These are phyloP conservation scores for Anolis sagrei DNA, from an alignment of 2,113 vertebrate species.

Conservation along the genomic window DNA sequence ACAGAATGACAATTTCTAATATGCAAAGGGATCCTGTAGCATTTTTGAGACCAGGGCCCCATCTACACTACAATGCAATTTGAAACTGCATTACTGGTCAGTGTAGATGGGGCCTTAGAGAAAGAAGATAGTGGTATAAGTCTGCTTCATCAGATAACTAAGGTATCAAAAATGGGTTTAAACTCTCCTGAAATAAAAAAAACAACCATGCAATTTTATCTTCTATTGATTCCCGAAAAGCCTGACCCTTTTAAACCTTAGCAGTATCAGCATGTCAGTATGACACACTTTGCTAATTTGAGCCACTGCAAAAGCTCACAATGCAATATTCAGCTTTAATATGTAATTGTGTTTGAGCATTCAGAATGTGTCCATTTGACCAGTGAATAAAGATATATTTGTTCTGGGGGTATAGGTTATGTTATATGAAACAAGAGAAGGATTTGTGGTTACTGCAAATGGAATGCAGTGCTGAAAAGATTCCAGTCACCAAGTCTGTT, in stretches of 20 bases:
- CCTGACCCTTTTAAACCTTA: constrained; percentile 2
- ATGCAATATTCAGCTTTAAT: neutral
- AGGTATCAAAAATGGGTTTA: neutral
- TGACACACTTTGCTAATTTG: constrained; percentile 15
- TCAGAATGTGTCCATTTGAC: constrained; percentile 5
- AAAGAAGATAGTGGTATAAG: too few species aligned
- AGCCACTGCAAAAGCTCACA: neutral
- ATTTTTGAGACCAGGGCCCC: too few species aligned
- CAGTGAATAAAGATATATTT: constrained; percentile 36
- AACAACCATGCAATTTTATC: neutral
- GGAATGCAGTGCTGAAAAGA: constrained; percentile 8
- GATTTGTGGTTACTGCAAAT: constrained; percentile 17
- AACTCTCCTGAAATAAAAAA: neutral
- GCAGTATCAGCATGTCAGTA: constrained; percentile 4
- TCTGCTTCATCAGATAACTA: too few species aligned
- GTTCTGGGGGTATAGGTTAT: neutral
- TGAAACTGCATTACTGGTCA: too few species aligned
- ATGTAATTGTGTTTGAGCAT: neutral
- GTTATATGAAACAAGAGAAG: constrained; percentile 24
- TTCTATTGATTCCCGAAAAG: constrained; percentile 7
- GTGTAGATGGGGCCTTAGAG: too few species aligned
- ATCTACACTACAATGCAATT: too few species aligned
- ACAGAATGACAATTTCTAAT: neutral
- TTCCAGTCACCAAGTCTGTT: neutral
- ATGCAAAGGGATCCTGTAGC: neutral